Percentiles rank a stretch among this genome's conserved stretches.
These are phyloP conservation scores for Chiloscyllium plagiosum DNA, from an alignment of 2,113 vertebrate species.

Conservation along the genomic window DNA sequence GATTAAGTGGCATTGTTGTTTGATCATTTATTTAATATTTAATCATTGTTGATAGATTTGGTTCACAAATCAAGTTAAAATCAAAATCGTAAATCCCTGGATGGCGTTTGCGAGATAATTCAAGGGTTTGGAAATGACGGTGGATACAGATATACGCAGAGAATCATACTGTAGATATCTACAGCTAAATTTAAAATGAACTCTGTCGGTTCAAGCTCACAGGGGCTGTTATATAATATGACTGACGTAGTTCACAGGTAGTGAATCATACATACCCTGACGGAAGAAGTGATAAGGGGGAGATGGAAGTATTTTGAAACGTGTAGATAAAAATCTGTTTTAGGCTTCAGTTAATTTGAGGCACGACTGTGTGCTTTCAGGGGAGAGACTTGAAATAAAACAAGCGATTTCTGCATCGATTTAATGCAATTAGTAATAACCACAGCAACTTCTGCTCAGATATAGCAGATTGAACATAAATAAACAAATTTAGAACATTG, in stretches of 20 bases:
- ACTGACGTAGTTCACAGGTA: constrained; percentile 11
- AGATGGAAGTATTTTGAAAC: neutral
- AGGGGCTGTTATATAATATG: constrained; percentile 13
- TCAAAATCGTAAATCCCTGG: neutral
- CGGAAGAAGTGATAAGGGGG: neutral
- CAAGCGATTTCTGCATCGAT: neutral
- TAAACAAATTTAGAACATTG: neutral
- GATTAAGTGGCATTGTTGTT: neutral
- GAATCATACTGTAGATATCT: neutral
- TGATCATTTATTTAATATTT: neutral
- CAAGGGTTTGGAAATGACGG: neutral
- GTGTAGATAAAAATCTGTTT: neutral
- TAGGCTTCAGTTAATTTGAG: neutral
- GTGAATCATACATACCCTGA: neutral
- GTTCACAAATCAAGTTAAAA: neutral
- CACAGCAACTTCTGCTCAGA: neutral
- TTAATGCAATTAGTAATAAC: neutral
- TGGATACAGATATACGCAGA: neutral
- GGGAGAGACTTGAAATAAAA: neutral
- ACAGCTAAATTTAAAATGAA: constrained; percentile 13
- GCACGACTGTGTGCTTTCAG: neutral
- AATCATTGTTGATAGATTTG: neutral
- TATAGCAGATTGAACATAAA: neutral
- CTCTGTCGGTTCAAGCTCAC: neutral
- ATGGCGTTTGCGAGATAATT: neutral